A percentile compares a stretch with the other conserved stretches of the same genome.
These are phyloP conservation scores for Cuculus canorus DNA, from an alignment of 2,797 vertebrate genomes.

Conservation along the genomic window DNA sequence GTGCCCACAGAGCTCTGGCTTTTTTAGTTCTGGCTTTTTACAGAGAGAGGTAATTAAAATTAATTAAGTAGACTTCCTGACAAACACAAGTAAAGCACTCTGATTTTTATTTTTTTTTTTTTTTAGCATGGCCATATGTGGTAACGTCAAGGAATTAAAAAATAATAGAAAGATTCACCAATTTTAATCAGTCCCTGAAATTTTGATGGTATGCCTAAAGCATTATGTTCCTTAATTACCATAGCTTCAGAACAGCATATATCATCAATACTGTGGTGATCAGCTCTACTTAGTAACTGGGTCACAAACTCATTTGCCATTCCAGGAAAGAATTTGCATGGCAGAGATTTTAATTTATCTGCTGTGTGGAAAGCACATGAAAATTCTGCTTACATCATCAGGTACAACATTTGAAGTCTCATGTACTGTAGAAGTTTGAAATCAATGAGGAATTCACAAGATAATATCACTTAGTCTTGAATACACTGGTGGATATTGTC, in stretches of 20 bases:
- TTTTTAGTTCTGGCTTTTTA: neutral
- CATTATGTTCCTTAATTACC: neutral
- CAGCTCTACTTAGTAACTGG: constrained; percentile 1
- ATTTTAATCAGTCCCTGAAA: neutral
- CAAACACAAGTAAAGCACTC: neutral
- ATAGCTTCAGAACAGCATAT: neutral
- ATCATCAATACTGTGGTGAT: neutral
- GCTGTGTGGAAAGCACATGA: neutral
- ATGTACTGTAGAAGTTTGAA: neutral
- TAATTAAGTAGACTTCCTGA: neutral
- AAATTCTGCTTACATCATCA: constrained; percentile 10
- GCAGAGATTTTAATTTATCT: constrained; percentile 25
- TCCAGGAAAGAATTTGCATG: neutral
- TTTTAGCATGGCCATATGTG: neutral
- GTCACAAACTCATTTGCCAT: constrained; percentile 20
- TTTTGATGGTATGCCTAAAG: neutral
- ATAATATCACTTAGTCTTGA: neutral
- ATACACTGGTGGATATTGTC: neutral
- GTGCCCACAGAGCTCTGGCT: neutral
- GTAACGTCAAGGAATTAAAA: neutral
- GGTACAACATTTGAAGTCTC: neutral
- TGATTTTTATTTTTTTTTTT: neutral
- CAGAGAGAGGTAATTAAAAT: neutral
- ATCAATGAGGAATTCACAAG: neutral
- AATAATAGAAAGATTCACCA: neutral